Conservation (phyloP, 1,140 invertebrate species). For the Pissodes strobi region DNA sequence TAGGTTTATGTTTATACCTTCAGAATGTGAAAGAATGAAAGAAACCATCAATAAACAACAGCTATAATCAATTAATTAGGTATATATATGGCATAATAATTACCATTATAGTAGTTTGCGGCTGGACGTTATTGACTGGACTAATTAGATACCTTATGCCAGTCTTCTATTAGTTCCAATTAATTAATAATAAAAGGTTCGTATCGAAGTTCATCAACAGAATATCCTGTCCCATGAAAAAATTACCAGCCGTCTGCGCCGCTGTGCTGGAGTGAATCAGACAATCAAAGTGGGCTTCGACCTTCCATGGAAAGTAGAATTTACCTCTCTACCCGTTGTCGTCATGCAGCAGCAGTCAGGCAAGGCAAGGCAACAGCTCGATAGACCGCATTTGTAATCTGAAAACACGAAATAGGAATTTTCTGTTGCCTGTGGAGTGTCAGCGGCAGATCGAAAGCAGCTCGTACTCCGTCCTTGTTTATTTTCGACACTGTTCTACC, state of each 20-base stretch:
- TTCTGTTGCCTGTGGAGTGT: conserved; percentile 15
- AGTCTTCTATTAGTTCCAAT: too few relatives aligned
- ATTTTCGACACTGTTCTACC: neutral
- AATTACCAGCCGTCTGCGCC: neutral
- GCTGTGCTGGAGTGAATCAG: conserved; percentile 5
- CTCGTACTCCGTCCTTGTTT: conserved; percentile 1
- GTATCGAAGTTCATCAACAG: neutral
- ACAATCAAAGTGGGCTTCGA: conserved; percentile 13
- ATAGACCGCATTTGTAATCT: neutral
- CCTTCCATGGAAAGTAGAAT: conserved; percentile 24
- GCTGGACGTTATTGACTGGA: too few relatives aligned
- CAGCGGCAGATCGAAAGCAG: conserved; percentile 18
- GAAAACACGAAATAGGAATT: conserved; percentile 14
- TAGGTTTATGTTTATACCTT: too few relatives aligned
- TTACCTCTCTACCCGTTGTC: conserved; percentile 11
- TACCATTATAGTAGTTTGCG: too few relatives aligned
- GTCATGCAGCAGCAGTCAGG: neutral
- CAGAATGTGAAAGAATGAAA: too few relatives aligned
- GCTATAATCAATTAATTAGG: too few relatives aligned
- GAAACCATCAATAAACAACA: too few relatives aligned
- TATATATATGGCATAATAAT: too few relatives aligned
- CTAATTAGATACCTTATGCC: too few relatives aligned
- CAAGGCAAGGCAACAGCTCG: neutral
- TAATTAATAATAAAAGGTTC: too few relatives aligned
- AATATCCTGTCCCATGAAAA: neutral